Percentiles rank a stretch among this genome's conserved stretches.
These are phyloP conservation scores for Orestias chungarensis DNA, from an alignment of 2,797 vertebrate species.

Conservation along the genomic window DNA sequence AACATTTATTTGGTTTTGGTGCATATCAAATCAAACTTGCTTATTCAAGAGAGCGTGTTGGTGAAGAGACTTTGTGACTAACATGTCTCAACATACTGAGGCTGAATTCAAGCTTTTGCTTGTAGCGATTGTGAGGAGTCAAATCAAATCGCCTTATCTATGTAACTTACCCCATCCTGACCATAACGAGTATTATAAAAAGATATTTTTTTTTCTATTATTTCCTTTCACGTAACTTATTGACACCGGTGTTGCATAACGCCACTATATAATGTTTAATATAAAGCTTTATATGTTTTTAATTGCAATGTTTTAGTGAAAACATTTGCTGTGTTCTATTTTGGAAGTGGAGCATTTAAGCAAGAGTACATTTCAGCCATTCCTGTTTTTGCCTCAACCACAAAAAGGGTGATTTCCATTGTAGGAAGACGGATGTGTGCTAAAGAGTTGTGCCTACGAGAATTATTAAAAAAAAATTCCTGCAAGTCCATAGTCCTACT, in stretches of 20 bases:
- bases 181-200: neutral
- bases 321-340: neutral
- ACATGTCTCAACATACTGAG: conserved; percentile 17
- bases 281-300: too few species aligned
- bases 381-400: neutral
- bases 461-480: neutral
- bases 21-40: conserved; percentile 16
- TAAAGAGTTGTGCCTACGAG: conserved; percentile 20
- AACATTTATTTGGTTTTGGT: neutral
- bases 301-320: neutral
- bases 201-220: neutral
- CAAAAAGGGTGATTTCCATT: conserved; percentile 39
- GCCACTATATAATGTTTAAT: neutral
- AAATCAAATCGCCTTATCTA: neutral
- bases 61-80: conserved; percentile 34
- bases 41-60: conserved; percentile 20
- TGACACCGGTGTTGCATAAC: neutral
- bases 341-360: neutral
- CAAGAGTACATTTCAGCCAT: neutral
- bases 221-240: neutral
- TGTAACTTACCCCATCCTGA: neutral
- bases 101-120: conserved; percentile 12
- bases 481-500: conserved; percentile 18
- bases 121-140: neutral
- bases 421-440: conserved; percentile 12